Conservation (phyloP, 2,888 invertebrate species). For the Bellardia bayeri region DNA sequence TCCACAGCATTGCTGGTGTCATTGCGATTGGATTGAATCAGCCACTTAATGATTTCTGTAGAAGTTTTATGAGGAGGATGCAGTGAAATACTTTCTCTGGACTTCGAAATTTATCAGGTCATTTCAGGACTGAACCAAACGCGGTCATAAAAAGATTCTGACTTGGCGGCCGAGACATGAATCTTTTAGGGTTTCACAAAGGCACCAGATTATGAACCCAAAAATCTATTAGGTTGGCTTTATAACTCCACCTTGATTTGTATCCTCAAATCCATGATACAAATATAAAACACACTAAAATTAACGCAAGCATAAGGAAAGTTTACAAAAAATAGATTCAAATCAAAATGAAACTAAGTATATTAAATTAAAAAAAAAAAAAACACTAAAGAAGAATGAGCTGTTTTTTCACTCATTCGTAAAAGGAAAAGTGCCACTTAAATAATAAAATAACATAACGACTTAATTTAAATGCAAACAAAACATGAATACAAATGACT, state of each 20-base stretch:
- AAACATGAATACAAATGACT: constrained; percentile 73
- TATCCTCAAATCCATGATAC: neutral
- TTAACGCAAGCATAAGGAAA: neutral
- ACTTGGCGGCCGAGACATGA: no score
- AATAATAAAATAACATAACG: constrained; percentile 72
- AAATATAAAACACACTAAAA: neutral
- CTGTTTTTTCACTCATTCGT: constrained; percentile 27
- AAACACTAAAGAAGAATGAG: neutral
- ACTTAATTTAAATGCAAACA: constrained; percentile 73
- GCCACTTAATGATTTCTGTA: no score
- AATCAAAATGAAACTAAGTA: constrained; percentile 8
- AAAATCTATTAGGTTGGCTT: no score
- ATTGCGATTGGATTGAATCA: no score
- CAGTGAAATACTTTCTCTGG: no score
- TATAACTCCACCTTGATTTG: neutral
- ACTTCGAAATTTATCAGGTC: no score
- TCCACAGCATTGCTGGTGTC: no score
- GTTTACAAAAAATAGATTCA: neutral
- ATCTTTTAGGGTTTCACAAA: no score
- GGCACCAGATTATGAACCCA: no score
- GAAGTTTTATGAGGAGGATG: no score
- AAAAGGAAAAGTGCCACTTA: constrained; percentile 70
- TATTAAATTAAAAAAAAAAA: constrained; percentile 3
- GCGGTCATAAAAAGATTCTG: no score
- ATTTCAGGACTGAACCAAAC: no score